A percentile compares a stretch with the other conserved stretches of the same genome.
These are phyloP conservation scores for Cyprinella venusta DNA, from an alignment of 2,797 vertebrate species.

Conservation along the genomic window DNA sequence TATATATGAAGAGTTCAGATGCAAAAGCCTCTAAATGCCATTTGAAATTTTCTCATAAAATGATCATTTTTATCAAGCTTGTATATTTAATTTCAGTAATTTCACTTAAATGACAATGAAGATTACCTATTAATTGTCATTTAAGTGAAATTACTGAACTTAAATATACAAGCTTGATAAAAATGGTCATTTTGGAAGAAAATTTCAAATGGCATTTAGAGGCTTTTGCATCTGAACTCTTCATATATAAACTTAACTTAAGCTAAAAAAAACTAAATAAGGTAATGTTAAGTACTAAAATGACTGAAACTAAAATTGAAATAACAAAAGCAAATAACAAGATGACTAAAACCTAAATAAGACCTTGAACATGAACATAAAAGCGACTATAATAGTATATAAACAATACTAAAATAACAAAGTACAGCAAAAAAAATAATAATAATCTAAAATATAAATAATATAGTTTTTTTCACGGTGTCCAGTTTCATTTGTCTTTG, in stretches of 20 bases:
- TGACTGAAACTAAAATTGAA: background rate
- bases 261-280: background rate
- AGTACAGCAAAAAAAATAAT: background rate
- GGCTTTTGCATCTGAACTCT: too few relatives aligned
- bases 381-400: background rate
- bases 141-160: too few relatives aligned
- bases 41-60: too few relatives aligned
- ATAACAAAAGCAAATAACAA: background rate
- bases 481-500: slow-evolving; percentile 11
- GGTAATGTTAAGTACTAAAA: background rate
- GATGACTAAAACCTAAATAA: background rate
- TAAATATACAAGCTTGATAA: too few relatives aligned
- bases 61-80: too few relatives aligned
- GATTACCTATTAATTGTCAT: too few relatives aligned
- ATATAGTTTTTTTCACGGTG: background rate
- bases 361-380: background rate
- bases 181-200: too few relatives aligned
- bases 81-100: too few relatives aligned
- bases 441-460: background rate
- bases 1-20: too few relatives aligned
- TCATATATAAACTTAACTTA: background rate
- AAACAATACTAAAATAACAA: background rate
- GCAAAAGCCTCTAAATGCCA: too few relatives aligned
- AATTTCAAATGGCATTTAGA: too few relatives aligned
- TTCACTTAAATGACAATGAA: too few relatives aligned